Conservation (phyloP, 2,113 vertebrate species). For the Passerina amoena region DNA sequence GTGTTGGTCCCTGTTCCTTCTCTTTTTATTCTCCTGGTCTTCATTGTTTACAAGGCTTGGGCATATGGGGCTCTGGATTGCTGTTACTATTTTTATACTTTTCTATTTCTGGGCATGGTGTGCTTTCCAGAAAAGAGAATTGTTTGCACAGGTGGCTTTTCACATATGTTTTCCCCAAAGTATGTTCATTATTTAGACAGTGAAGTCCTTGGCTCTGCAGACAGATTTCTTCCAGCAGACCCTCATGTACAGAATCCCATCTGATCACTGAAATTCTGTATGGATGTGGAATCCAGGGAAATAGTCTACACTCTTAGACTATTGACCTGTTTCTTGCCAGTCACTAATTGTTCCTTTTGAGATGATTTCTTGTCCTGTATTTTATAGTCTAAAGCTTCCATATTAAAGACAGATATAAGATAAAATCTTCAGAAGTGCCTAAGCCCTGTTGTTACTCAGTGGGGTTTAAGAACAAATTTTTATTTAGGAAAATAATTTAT, state of each 20-base stretch:
- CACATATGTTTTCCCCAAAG: not conserved
- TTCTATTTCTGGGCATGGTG: not conserved
- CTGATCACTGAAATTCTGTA: not conserved
- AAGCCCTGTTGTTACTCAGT: slow-evolving; percentile 18
- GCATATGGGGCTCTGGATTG: not conserved
- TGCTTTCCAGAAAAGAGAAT: not conserved
- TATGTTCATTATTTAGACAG: not conserved
- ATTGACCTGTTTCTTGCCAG: not conserved
- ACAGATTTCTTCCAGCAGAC: not conserved
- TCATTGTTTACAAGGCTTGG: not conserved
- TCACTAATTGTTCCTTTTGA: not conserved
- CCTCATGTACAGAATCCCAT: not conserved
- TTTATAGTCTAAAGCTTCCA: slow-evolving; percentile 1
- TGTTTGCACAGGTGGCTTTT: not conserved
- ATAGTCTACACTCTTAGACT: not conserved
- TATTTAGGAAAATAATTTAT: not conserved
- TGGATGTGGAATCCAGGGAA: not conserved
- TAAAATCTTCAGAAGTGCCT: slow-evolving; percentile 56
- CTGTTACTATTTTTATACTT: not conserved
- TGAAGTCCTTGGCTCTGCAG: not conserved
- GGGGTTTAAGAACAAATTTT: slow-evolving; percentile 49
- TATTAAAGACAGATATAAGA: not conserved
- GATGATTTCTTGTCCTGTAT: not conserved
- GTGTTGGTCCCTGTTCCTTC: not conserved
- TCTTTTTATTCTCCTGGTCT: not conserved